These are phyloP conservation scores for Rugalucina vietnamica DNA, from an alignment of 2,888 invertebrate genomes.

Conservation along the genomic window DNA sequence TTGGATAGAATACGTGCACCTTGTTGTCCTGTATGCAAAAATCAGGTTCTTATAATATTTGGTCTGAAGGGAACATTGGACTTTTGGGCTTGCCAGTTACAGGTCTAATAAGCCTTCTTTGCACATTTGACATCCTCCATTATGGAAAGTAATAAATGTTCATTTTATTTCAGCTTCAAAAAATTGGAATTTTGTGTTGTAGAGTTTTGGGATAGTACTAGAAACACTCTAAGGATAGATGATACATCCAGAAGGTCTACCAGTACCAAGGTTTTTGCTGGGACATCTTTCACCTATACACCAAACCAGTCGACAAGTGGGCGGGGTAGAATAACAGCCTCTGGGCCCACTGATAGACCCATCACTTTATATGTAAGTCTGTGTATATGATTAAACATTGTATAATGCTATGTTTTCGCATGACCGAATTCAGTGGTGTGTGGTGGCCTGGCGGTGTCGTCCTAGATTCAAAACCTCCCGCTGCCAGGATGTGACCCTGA, in stretches of 20 bases:
- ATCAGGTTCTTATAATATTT: too few relatives aligned
- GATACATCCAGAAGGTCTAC: conserved; percentile 17
- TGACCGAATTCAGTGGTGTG: not conserved
- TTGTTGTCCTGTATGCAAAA: too few relatives aligned
- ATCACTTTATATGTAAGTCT: conserved; percentile 57
- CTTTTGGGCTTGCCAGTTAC: too few relatives aligned
- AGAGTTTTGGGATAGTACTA: conserved; percentile 55
- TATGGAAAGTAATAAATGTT: too few relatives aligned
- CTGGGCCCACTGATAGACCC: conserved; percentile 35
- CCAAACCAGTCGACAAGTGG: conserved; percentile 28
- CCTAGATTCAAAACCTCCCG: too few relatives aligned
- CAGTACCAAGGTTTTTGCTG: conserved; percentile 24
- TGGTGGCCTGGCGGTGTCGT: too few relatives aligned
- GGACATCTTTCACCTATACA: conserved; percentile 36
- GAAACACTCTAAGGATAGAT: conserved; percentile 48
- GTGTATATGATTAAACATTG: not conserved
- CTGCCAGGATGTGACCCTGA: too few relatives aligned
- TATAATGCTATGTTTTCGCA: not conserved
- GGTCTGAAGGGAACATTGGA: too few relatives aligned
- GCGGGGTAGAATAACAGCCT: conserved; percentile 30
- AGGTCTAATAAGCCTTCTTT: too few relatives aligned
- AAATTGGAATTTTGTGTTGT: conserved; percentile 22
- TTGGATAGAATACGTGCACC: too few relatives aligned
- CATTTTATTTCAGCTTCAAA: too few relatives aligned
- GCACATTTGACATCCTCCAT: too few relatives aligned